These are phyloP conservation scores for Mongoloraphidia duomilia DNA, from an alignment of 2,888 invertebrate genomes.

Conservation along the genomic window DNA sequence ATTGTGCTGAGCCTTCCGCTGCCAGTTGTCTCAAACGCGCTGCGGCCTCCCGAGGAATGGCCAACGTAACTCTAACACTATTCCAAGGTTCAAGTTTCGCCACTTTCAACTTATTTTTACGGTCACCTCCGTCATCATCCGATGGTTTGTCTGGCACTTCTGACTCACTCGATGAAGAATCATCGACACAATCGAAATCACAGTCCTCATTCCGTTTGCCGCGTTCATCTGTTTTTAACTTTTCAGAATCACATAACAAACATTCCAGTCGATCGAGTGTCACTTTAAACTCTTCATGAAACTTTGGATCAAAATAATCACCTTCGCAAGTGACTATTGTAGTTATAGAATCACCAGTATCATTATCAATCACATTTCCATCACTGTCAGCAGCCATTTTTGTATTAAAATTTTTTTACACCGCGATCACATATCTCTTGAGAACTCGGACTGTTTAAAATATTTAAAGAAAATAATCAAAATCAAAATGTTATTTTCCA, in stretches of 20 bases:
- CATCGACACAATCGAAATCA: not conserved
- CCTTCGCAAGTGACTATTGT: slow-evolving; percentile 87
- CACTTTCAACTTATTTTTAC: slow-evolving; percentile 34
- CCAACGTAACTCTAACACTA: slow-evolving; percentile 93
- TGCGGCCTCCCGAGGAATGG: slow-evolving; percentile 93
- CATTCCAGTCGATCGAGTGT: slow-evolving; percentile 65
- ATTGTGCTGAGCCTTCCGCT: slow-evolving; percentile 74
- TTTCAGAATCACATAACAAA: slow-evolving; percentile 37
- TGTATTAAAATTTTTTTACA: not conserved
- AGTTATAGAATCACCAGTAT: slow-evolving; percentile 57
- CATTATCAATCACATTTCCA: slow-evolving; percentile 49
- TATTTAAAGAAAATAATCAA: too few relatives aligned
- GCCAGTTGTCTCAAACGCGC: slow-evolving; percentile 81
- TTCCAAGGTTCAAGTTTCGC: slow-evolving; percentile 94
- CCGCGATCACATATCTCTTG: too few relatives aligned
- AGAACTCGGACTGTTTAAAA: too few relatives aligned
- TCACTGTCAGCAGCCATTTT: slow-evolving; percentile 76
- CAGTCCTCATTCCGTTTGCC: not conserved
- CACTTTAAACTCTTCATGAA: slow-evolving; percentile 64
- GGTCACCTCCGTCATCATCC: not conserved
- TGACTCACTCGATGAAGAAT: not conserved
- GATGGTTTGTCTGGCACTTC: not conserved
- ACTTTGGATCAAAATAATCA: slow-evolving; percentile 74
- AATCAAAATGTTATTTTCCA: too few relatives aligned
- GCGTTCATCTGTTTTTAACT: not conserved